A percentile compares a stretch with the other conserved stretches of the same genome.
phyloP scores from a whole-genome alignment of 2,888 invertebrate species.

The Meiosimyza decipiens region DNA sequence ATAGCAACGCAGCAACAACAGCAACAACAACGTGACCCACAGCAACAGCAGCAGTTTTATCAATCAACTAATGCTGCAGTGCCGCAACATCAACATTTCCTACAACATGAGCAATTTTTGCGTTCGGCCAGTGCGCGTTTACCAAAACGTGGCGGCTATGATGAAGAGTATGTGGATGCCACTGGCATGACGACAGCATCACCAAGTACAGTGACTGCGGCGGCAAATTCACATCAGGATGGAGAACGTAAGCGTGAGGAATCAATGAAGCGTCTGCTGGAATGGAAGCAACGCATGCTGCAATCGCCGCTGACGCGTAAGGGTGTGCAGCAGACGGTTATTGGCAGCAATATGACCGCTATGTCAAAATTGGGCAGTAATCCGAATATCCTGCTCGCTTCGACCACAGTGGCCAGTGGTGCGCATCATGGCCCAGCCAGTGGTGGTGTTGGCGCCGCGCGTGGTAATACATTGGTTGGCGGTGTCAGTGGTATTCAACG shows the following conservation, averaged over 20 bases:
- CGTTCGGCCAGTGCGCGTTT: conserved; percentile 86
- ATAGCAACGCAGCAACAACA: conserved; percentile 59
- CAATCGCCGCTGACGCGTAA: conserved; percentile 89
- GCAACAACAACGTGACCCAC: conserved; percentile 69
- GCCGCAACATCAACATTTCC: conserved; percentile 59
- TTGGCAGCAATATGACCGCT: conserved; percentile 65
- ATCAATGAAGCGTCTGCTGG: conserved; percentile 88
- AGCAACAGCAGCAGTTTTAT: conserved; percentile 49
- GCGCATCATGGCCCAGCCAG: conserved; percentile 50
- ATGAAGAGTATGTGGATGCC: conserved; percentile 63
- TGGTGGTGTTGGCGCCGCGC: conserved; percentile 25
- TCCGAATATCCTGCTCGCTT: conserved; percentile 61
- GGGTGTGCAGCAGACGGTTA: conserved; percentile 68
- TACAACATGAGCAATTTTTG: conserved; percentile 73
- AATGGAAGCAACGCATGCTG: conserved; percentile 94
- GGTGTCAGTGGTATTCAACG: conserved; percentile 60
- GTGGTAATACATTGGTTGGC: conserved; percentile 44
- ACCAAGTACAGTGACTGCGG: conserved; percentile 50
- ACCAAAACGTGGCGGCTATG: conserved; percentile 69
- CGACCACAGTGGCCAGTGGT: conserved; percentile 59
- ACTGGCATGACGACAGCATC: conserved; percentile 9
- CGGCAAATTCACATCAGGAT: conserved; percentile 65
- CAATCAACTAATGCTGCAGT: conserved; percentile 54
- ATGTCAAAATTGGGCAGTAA: conserved; percentile 66
- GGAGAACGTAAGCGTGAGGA: conserved; percentile 88